A percentile compares a stretch with the other conserved stretches of the same genome.
Evolutionary conservation across 2,797 vertebrate species (phyloP).

Genomic region (Phrynocephalus guinanensis): DNA sequence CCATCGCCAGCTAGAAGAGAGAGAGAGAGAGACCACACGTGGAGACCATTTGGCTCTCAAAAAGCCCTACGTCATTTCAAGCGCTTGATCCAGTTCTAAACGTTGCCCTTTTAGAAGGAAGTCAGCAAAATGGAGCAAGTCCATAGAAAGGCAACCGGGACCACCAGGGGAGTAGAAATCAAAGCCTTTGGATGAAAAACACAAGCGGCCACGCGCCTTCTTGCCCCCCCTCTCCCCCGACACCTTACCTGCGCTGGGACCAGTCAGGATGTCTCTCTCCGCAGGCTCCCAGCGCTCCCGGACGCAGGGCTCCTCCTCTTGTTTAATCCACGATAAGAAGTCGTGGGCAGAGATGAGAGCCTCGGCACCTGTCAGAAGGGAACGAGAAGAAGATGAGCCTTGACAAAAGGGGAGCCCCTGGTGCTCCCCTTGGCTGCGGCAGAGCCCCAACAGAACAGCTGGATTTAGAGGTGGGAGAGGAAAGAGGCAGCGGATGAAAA

Average conservation of each 20-base stretch:
- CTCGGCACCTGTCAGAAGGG: conserved; percentile 53
- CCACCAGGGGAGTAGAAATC: not conserved
- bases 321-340: conserved; percentile 82
- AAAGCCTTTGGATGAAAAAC: too few relatives aligned
- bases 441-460: not conserved
- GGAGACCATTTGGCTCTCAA: too few relatives aligned
- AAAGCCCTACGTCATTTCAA: too few relatives aligned
- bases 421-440: too few relatives aligned
- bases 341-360: conserved; percentile 80
- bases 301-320: conserved; percentile 79
- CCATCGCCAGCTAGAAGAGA: conserved; percentile 58
- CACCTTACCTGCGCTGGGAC: conserved; percentile 72
- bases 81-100: not conserved
- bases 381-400: rapidly evolving
- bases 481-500: not conserved
- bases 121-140: too few relatives aligned
- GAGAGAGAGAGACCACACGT: not conserved
- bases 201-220: too few relatives aligned
- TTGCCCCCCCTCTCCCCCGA: rapidly evolving
- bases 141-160: not conserved
- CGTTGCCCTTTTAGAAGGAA: too few relatives aligned
- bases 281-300: conserved; percentile 75
- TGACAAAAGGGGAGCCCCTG: rapidly evolving
- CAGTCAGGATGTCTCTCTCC: conserved; percentile 76
- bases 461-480: too few relatives aligned